Percentiles rank a stretch among this genome's conserved stretches.
Evolutionary conservation across 2,113 vertebrate species (phyloP).

Genomic region (Macrotis lagotis): DNA sequence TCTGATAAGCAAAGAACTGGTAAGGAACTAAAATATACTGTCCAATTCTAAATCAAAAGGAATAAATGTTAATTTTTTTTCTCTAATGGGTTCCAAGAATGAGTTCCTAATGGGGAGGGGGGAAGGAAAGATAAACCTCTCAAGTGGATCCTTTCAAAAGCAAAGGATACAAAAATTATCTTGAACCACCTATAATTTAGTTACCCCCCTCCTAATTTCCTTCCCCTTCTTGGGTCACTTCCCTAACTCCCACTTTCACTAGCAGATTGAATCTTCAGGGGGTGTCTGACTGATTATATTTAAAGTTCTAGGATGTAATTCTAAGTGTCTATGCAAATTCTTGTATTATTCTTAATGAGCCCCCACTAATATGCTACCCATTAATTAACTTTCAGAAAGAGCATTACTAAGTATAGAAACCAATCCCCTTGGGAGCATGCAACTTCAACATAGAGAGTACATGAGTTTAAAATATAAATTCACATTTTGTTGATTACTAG

Average conservation of each 20-base stretch:
- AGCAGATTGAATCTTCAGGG: background rate
- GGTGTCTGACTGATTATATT: background rate
- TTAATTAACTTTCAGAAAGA: background rate
- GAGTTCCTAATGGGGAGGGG: rapidly evolving
- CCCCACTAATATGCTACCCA: background rate
- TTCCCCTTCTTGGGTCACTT: no score
- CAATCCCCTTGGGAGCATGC: background rate
- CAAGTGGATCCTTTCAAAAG: background rate
- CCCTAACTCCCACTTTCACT: background rate
- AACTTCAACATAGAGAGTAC: background rate
- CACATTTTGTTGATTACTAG: background rate
- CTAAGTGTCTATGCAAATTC: background rate
- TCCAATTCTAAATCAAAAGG: background rate
- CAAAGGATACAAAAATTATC: background rate
- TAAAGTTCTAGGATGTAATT: background rate
- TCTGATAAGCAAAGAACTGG: background rate
- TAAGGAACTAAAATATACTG: background rate
- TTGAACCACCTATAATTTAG: background rate
- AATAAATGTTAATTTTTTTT: background rate
- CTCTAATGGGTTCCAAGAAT: background rate
- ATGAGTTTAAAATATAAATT: no score
- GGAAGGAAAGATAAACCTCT: background rate
- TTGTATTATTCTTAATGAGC: background rate
- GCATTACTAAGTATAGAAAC: background rate
- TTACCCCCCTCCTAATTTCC: no score